Conservation (phyloP, 1,140 invertebrate genomes). For the Zaprionus gabonicus region DNA sequence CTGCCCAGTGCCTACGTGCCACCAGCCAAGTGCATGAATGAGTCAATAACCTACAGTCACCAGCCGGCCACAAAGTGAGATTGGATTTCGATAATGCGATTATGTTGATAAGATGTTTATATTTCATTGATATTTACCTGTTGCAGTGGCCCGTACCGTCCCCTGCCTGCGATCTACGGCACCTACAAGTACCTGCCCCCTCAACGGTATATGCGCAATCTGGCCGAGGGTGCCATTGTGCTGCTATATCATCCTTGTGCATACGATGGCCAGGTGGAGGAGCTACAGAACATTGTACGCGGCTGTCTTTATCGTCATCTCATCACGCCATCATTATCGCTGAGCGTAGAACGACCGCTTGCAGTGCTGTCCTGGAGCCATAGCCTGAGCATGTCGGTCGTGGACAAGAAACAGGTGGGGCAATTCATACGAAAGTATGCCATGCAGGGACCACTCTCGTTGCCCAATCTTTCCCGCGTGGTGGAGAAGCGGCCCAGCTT, state of each 20-base stretch:
- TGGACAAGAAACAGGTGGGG: conserved; percentile 86
- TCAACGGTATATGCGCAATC: conserved; percentile 93
- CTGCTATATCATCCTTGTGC: conserved; percentile 96
- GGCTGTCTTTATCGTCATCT: conserved; percentile 92
- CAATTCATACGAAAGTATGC: conserved; percentile 89
- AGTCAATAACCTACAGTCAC: conserved; percentile 88
- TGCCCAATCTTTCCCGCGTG: conserved; percentile 85
- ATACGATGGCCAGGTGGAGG: conserved; percentile 87
- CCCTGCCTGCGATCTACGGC: conserved; percentile 92
- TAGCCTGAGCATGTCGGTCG: conserved; percentile 89
- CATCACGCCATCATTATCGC: conserved; percentile 90
- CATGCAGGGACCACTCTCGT: conserved; percentile 86
- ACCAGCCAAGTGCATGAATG: conserved; percentile 89
- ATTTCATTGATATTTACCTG: conserved; percentile 58
- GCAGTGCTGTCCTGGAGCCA: conserved; percentile 92
- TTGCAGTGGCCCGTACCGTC: conserved; percentile 91
- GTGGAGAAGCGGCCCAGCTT: conserved; percentile 88
- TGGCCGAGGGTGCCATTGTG: conserved; percentile 94
- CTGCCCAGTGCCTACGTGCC: conserved; percentile 88
- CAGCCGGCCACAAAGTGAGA: conserved; percentile 88
- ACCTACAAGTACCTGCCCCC: conserved; percentile 92
- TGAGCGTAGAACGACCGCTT: conserved; percentile 88
- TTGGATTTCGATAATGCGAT: not conserved
- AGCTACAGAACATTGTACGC: conserved; percentile 88
- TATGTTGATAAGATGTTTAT: not conserved